Conservation (phyloP, 2,113 vertebrate genomes). For the Aix galericulata region DNA sequence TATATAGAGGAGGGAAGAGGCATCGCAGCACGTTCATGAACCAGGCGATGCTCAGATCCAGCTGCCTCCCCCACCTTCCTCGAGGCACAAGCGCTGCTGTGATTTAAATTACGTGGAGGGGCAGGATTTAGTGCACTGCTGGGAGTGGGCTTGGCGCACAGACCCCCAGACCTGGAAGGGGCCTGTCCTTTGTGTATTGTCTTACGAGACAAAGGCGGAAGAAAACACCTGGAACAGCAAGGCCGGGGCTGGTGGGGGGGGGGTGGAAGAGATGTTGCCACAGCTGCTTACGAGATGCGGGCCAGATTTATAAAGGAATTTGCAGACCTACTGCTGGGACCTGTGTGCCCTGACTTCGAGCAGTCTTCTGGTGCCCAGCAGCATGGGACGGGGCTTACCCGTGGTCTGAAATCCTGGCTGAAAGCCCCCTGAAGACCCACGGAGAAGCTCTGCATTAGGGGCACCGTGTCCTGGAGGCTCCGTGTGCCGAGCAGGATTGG, state of each 20-base stretch:
- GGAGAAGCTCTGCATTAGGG: accelerated
- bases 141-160: background rate
- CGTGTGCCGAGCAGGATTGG: background rate
- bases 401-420: background rate
- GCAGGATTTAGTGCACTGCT: slow-evolving; percentile 57
- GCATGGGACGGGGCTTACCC: background rate
- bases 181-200: slow-evolving; percentile 44
- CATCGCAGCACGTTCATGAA: background rate
- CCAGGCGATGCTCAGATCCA: background rate
- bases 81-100: background rate
- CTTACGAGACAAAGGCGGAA: slow-evolving; percentile 25
- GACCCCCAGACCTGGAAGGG: slow-evolving; percentile 34
- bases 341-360: background rate
- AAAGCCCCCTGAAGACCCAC: accelerated
- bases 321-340: background rate
- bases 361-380: background rate
- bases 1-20: background rate
- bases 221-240: slow-evolving; percentile 59
- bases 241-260: background rate
- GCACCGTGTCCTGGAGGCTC: background rate
- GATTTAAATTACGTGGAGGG: slow-evolving; percentile 4
- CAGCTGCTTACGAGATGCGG: background rate
- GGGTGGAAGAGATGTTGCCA: background rate
- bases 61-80: background rate
- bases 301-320: background rate